A percentile compares a stretch with the other conserved stretches of the same genome.
phyloP scores from a whole-genome alignment of 23 tunicate genomes.

The Phallusia fumigata region DNA sequence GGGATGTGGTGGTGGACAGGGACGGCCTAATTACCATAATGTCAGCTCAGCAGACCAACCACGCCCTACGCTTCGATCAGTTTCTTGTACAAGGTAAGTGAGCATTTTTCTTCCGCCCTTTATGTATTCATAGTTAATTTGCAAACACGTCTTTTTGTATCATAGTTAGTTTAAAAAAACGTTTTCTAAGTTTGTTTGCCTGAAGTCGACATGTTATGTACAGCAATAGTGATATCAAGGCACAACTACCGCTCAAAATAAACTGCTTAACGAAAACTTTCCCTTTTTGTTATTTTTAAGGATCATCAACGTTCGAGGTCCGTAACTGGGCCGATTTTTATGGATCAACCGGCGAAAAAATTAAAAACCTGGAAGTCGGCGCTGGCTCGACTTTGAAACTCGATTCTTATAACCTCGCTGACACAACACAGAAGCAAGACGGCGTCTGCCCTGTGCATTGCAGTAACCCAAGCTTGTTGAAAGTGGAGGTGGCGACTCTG shows the following conservation, averaged over 20 bases:
- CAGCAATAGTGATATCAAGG: no score
- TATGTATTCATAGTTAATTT: no score
- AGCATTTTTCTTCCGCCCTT: not conserved
- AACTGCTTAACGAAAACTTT: no score
- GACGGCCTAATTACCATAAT: not conserved
- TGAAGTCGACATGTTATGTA: no score
- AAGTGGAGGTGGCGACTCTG: not conserved
- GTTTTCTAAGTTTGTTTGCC: no score
- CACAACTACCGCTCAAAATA: no score
- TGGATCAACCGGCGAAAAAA: not conserved
- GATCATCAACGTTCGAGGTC: not conserved
- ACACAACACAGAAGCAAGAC: not conserved
- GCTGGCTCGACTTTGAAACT: constrained; percentile 8
- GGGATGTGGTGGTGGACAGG: not conserved
- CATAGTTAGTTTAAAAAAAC: no score
- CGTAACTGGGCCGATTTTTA: constrained; percentile 15
- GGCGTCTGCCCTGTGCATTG: constrained; percentile 13
- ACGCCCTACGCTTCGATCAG: not conserved
- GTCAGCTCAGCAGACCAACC: constrained; percentile 4
- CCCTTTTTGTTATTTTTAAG: no score
- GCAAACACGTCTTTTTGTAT: no score
- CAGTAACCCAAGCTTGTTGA: constrained; percentile 1
- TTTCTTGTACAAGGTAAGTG: constrained; percentile 5
- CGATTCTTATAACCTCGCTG: not conserved
- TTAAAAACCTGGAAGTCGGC: not conserved